These are phyloP conservation scores for Mus caroli DNA, from an alignment of 2,797 vertebrate genomes.

Conservation along the genomic window DNA sequence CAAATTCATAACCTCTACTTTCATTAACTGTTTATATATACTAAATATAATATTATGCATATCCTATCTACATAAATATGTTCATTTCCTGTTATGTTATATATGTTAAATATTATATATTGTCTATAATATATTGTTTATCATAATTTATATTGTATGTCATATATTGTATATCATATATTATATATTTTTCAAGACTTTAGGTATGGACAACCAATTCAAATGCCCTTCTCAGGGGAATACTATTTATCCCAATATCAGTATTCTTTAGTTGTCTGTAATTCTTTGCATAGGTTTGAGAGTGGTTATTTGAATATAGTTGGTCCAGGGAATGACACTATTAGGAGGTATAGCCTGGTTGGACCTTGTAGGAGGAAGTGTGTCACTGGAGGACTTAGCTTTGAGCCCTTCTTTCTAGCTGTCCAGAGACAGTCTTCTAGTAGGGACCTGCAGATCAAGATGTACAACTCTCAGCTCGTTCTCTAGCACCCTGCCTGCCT, in stretches of 20 bases:
- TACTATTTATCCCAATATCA: no score
- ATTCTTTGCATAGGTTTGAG: not conserved
- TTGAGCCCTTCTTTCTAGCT: not conserved
- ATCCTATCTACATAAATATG: not conserved
- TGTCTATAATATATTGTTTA: no score
- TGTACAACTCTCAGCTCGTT: not conserved
- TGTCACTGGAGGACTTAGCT: not conserved
- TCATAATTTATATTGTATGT: no score
- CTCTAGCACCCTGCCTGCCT: not conserved
- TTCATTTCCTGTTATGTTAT: not conserved
- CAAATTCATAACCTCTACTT: not conserved
- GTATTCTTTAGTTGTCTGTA: not conserved
- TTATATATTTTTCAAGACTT: not conserved
- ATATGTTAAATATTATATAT: not conserved
- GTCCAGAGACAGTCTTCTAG: not conserved
- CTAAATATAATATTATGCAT: not conserved
- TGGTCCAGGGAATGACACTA: not conserved
- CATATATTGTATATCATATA: not conserved
- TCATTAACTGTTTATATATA: not conserved
- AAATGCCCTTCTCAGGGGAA: not conserved
- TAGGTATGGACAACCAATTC: not conserved
- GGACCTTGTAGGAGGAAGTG: not conserved
- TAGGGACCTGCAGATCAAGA: not conserved
- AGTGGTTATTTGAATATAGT: not conserved
- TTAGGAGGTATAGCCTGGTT: not conserved